Percentiles rank a stretch among this genome's conserved stretches.
These are phyloP conservation scores for Parascotia fuliginaria DNA, from an alignment of 2,888 invertebrate genomes.

Conservation along the genomic window DNA sequence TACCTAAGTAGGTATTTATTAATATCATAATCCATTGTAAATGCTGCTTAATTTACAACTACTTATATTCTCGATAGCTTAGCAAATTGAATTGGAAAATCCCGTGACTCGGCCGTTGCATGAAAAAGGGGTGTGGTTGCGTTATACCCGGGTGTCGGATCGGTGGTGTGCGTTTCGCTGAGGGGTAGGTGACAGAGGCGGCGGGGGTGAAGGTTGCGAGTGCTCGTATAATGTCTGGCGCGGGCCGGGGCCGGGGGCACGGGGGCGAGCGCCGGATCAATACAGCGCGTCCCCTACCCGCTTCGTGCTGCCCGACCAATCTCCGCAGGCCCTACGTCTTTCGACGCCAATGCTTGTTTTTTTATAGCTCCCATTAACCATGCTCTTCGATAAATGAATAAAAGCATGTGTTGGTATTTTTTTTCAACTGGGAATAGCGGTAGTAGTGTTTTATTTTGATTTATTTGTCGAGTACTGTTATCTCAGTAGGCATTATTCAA, in stretches of 20 bases:
- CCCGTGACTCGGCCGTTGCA: conserved; percentile 78
- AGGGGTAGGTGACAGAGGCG: conserved; percentile 54
- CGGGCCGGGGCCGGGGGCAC: conserved; percentile 47
- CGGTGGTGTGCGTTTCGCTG: conserved; percentile 59
- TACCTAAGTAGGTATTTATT: too few relatives aligned
- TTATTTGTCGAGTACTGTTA: conserved; percentile 32
- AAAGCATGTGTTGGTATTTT: conserved; percentile 73
- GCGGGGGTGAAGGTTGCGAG: conserved; percentile 67
- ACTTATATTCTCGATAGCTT: conserved; percentile 58
- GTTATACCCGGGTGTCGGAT: conserved; percentile 64
- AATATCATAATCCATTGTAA: too few relatives aligned
- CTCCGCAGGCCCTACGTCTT: conserved; percentile 83
- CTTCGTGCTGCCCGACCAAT: conserved; percentile 71
- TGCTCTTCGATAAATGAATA: conserved; percentile 81
- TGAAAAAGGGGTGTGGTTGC: conserved; percentile 83
- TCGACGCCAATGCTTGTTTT: conserved; percentile 83
- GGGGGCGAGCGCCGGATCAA: conserved; percentile 69
- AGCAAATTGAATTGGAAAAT: conserved; percentile 83
- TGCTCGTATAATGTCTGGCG: conserved; percentile 77
- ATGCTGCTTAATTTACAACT: too few relatives aligned
- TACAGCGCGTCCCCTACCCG: conserved; percentile 71
- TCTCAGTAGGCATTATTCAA: neutral
- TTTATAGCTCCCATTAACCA: conserved; percentile 81
- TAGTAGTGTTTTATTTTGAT: conserved; percentile 40
- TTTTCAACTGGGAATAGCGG: conserved; percentile 36